A percentile compares a stretch with the other conserved stretches of the same genome.
These are phyloP conservation scores for Ancistrus triradiatus DNA, from an alignment of 2,113 vertebrate species.

Conservation along the genomic window DNA sequence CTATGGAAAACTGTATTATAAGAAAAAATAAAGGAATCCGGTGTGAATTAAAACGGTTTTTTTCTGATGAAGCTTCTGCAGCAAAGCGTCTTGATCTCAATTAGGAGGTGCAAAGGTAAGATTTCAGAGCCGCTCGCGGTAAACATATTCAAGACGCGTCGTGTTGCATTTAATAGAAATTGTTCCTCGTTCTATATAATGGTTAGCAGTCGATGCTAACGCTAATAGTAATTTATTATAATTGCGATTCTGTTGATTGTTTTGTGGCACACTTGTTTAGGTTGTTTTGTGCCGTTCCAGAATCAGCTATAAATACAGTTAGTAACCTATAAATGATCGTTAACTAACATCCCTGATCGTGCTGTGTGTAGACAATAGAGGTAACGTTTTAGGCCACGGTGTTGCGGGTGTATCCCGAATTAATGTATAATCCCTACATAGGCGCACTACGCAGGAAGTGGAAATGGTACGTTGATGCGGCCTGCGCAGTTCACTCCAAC, in stretches of 20 bases:
- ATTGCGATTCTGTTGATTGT: not conserved
- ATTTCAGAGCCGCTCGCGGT: too few relatives aligned
- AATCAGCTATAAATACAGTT: too few relatives aligned
- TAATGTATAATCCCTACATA: not conserved
- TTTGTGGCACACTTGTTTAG: too few relatives aligned
- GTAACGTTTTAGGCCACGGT: slow-evolving; percentile 8
- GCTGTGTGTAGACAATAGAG: not conserved
- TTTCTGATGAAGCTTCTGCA: slow-evolving; percentile 12
- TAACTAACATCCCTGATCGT: not conserved
- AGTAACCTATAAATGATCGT: too few relatives aligned
- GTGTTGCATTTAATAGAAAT: not conserved
- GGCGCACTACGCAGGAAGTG: not conserved
- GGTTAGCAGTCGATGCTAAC: slow-evolving; percentile 23
- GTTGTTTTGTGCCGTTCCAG: too few relatives aligned
- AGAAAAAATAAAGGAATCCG: slow-evolving; percentile 55
- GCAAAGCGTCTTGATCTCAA: not conserved
- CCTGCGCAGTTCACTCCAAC: not conserved
- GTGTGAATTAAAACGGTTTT: slow-evolving; percentile 12
- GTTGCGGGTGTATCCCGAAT: slow-evolving; percentile 12
- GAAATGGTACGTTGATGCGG: too few relatives aligned
- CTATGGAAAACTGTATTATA: slow-evolving; percentile 52
- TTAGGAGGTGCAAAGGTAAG: slow-evolving; percentile 55
- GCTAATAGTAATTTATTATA: not conserved
- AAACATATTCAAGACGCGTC: not conserved
- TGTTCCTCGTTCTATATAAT: not conserved